Evolutionary conservation across 1,140 invertebrate species (phyloP), one percentile per base, ranked within the genome.

Genomic region (Drosophila santomea): DNA sequence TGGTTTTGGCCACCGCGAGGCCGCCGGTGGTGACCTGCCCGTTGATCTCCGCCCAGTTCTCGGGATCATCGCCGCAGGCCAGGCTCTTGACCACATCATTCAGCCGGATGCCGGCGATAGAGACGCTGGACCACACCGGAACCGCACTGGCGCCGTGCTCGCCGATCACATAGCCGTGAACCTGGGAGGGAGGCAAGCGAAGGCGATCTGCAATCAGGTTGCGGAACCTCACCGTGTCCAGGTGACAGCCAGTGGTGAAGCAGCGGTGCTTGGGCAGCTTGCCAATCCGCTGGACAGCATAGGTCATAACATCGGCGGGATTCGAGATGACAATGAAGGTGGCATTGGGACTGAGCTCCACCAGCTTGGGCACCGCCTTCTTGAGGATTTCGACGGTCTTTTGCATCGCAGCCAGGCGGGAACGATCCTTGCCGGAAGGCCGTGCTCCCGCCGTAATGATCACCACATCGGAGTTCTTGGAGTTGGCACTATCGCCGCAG

Each of bases 361-460:
- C 94, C 3, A 98, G 92, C 81, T 94, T 41, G 3, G 97, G 97
- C 63, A 98, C 95, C 45, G 97, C 96, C 20, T 92, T 92, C 91
- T 97, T 97, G 67, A 98, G 95, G 25, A 98, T 96, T 54, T 97
- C 96, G 0, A 96, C 95, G 90, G 98, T 98, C 14, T 96, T 93
- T 91, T 97, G 95, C 23, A 98, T 96, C 4, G 98, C 93, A 64
- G 95, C 94, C 5, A 97, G 93, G 2, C 97, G 94, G 2, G 94
- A 94, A 5, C 69, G 72, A 32, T 76, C 51, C 93, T 98, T 97
- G 0, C 97, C 96, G 80, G 97, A 96, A 12, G 95, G 94, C 92
- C 98, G 97, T 12, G 97, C 93, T 3, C 97, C 97, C 2, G 97
- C 97, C 0, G 97, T 97, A 32, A 98, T 94, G 15, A 98, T 95